These are phyloP conservation scores for Hypercompe scribonia DNA, from an alignment of 2,888 invertebrate genomes.

Conservation along the genomic window DNA sequence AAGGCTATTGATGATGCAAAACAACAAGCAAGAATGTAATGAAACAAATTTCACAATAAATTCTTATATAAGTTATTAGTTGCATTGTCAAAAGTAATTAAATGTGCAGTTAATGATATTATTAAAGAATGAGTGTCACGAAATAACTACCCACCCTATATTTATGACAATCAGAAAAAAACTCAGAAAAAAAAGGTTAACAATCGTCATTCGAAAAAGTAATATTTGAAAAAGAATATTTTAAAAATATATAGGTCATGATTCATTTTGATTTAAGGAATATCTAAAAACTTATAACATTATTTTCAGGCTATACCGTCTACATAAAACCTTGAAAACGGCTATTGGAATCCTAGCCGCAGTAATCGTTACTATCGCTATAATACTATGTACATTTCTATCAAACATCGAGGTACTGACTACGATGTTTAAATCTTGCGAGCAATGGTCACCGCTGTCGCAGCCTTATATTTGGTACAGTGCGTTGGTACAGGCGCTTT, in stretches of 20 bases:
- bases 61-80: too few relatives aligned
- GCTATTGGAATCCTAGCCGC: slow-evolving; percentile 74
- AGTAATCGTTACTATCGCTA: slow-evolving; percentile 68
- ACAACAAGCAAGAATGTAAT: neutral
- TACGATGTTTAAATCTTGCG: slow-evolving; percentile 74
- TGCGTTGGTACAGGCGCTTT: slow-evolving; percentile 87
- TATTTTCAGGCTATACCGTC: slow-evolving; percentile 81
- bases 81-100: too few relatives aligned
- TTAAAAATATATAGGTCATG: neutral
- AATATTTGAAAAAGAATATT: too few relatives aligned
- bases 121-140: too few relatives aligned
- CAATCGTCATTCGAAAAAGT: too few relatives aligned
- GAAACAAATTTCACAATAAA: neutral
- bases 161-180: too few relatives aligned
- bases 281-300: neutral
- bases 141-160: too few relatives aligned
- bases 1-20: too few relatives aligned
- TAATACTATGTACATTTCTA: slow-evolving; percentile 74
- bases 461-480: slow-evolving; percentile 87
- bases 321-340: slow-evolving; percentile 81
- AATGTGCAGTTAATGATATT: too few relatives aligned
- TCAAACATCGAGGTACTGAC: slow-evolving; percentile 65
- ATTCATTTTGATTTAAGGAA: neutral
- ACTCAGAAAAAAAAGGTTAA: too few relatives aligned
- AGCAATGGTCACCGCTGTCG: slow-evolving; percentile 73